Evolutionary conservation across 2,113 vertebrate species (phyloP).

Genomic region (Otis tarda): DNA sequence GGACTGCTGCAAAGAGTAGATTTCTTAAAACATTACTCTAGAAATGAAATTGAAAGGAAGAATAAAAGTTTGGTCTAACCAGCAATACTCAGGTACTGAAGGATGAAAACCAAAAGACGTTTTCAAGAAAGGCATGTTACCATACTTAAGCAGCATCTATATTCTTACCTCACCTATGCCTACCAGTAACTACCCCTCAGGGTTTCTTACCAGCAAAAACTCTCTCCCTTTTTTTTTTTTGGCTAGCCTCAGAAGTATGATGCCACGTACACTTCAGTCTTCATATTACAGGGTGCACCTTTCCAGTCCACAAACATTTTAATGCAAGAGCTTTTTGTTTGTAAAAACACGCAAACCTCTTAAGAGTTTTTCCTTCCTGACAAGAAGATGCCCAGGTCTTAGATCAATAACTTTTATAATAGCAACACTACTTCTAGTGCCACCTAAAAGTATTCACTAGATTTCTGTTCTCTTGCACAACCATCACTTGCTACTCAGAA

Average conservation of each 20-base stretch:
- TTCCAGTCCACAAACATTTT: background rate
- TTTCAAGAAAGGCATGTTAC: background rate
- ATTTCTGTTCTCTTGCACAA: background rate
- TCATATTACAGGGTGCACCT: background rate
- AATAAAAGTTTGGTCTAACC: background rate
- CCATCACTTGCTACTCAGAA: background rate
- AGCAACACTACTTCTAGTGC: background rate
- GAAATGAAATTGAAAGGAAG: background rate
- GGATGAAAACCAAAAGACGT: background rate
- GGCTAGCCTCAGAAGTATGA: background rate
- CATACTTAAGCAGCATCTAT: background rate
- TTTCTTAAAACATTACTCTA: background rate
- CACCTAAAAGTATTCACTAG: background rate
- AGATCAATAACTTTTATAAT: background rate
- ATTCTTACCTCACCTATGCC: background rate
- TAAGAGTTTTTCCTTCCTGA: background rate
- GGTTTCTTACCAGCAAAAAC: background rate
- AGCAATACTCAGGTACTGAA: background rate
- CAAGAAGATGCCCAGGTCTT: background rate
- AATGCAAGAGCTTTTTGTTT: background rate
- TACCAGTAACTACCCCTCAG: background rate
- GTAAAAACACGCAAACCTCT: background rate
- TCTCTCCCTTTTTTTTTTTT: background rate
- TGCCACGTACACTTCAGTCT: background rate
- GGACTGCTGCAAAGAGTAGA: accelerated